phyloP scores from a whole-genome alignment of 2,113 vertebrate genomes.

The Leucosticte australis region DNA sequence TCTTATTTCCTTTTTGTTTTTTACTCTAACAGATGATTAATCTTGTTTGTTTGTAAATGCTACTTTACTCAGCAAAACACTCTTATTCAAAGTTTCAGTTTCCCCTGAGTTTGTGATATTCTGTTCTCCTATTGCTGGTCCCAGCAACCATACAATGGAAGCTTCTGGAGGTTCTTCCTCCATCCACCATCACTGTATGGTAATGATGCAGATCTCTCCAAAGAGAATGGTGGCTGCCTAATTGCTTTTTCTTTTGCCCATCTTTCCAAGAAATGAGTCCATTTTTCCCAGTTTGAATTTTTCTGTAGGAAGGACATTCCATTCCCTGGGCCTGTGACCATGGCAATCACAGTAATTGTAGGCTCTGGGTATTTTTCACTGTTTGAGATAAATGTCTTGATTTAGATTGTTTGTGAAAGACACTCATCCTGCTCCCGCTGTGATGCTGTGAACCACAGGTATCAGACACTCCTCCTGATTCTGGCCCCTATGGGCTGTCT shows the following conservation, averaged over 20 bases:
- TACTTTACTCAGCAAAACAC: not conserved
- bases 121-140: not conserved
- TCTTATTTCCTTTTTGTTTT: not conserved
- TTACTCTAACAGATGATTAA: not conserved
- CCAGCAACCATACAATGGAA: not conserved
- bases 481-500: not conserved
- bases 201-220: not conserved
- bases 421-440: not conserved
- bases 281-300: constrained; percentile 6
- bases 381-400: not conserved
- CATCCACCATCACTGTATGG: not conserved
- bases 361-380: not conserved
- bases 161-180: not conserved
- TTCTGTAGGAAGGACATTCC: not conserved
- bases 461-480: not conserved
- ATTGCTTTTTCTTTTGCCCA: not conserved
- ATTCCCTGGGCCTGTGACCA: not conserved
- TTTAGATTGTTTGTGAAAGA: not conserved
- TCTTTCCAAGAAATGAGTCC: not conserved
- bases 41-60: not conserved
- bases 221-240: not conserved
- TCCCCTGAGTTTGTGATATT: not conserved
- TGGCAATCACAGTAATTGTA: not conserved
- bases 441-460: not conserved
- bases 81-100: not conserved